phyloP scores from a whole-genome alignment of 2,888 invertebrate species.

The Ceriagrion tenellum region DNA sequence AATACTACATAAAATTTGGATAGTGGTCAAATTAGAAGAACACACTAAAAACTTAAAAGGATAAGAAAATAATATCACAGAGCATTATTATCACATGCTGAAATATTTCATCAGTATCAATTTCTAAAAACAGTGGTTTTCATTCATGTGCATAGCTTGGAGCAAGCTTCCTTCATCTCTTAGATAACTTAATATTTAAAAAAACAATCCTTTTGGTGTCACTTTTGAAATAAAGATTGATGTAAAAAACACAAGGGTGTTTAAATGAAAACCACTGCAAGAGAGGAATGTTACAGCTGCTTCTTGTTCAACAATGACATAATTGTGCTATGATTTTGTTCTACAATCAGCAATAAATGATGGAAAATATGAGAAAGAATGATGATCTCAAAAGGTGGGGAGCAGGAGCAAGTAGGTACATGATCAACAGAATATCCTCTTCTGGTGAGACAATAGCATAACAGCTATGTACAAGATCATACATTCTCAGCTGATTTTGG shows the following conservation, averaged over 20 bases:
- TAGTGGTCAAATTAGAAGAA: slow-evolving; percentile 25
- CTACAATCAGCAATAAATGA: neutral
- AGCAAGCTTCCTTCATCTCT: neutral
- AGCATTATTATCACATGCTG: slow-evolving; percentile 65
- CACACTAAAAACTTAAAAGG: slow-evolving; percentile 51
- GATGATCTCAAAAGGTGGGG: neutral
- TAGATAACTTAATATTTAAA: neutral
- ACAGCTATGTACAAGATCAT: neutral
- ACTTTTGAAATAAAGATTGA: neutral
- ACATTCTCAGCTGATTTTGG: neutral
- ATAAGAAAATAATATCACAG: slow-evolving; percentile 63
- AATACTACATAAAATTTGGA: slow-evolving; percentile 28
- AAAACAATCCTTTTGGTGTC: neutral
- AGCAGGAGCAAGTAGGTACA: neutral
- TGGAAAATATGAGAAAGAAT: neutral
- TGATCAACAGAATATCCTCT: neutral
- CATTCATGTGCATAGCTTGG: slow-evolving; percentile 36
- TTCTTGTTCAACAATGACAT: neutral
- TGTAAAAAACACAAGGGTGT: neutral
- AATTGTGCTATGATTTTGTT: neutral
- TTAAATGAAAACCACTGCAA: neutral
- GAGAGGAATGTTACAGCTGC: neutral
- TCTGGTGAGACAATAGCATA: neutral
- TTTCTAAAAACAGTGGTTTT: slow-evolving; percentile 57
- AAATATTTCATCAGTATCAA: slow-evolving; percentile 53